A percentile compares a stretch with the other conserved stretches of the same genome.
phyloP scores from a whole-genome alignment of 2,797 vertebrate species.

The Acrossocheilus wenchowensis region DNA sequence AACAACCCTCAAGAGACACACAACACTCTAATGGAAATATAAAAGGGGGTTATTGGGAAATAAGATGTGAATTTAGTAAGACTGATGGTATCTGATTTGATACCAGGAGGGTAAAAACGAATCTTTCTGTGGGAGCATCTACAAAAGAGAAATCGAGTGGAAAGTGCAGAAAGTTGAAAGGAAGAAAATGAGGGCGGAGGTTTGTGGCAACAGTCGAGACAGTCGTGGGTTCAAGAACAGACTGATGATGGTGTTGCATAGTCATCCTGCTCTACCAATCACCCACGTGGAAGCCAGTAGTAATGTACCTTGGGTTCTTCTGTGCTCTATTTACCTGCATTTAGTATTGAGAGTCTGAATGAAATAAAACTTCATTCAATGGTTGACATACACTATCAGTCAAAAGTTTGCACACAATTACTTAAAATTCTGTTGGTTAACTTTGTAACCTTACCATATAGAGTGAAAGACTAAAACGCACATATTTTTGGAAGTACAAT shows the following conservation, averaged over 20 bases:
- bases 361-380: constrained; percentile 1
- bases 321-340: neutral
- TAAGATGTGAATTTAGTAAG: neutral
- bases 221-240: constrained; percentile 21
- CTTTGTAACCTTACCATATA: neutral
- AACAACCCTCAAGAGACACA: constrained; percentile 39
- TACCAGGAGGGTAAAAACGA: neutral
- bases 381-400: neutral
- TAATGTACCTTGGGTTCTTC: neutral
- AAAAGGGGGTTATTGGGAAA: neutral
- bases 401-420: neutral
- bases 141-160: constrained; percentile 18
- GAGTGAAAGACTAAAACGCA: neutral
- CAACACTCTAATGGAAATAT: constrained; percentile 20
- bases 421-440: neutral
- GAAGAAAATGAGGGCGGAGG: constrained; percentile 32
- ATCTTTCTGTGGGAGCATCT: neutral
- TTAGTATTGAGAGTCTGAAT: constrained; percentile 19
- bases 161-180: constrained; percentile 37
- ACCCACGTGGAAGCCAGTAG: constrained; percentile 1
- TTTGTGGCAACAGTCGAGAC: constrained; percentile 30
- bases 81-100: neutral
- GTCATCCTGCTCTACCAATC: constrained; percentile 6
- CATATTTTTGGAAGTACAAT: neutral
- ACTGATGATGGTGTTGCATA: constrained; percentile 10